Evolutionary conservation across 2,113 vertebrate species (phyloP), one percentile per base, ranked within the genome.

Genomic region (Zingel zingel): DNA sequence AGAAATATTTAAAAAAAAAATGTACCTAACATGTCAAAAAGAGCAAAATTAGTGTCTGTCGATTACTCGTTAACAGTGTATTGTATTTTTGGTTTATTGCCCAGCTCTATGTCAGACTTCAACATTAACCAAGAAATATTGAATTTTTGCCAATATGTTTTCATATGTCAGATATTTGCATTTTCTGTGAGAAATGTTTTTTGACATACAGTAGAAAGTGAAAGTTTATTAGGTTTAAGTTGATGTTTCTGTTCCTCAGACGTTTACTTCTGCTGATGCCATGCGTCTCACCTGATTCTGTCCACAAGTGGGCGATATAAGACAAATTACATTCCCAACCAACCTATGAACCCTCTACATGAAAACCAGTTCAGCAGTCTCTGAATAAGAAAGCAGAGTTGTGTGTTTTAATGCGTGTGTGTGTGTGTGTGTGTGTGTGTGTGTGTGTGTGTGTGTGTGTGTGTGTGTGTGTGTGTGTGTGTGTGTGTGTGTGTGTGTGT

Each of bases 301-400:
- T 33, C 33, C 33, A 33, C 33, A 33, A 6, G 33, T 33, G 33
- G 33, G 90, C 83, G 58, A 56, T 33, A 71, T 19, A 62, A 27
- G 19, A 61, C 66, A 74, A 71, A 10, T 47, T 57, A 82, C 1
- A 43, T 13, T 70, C 10, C 43, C 13, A 1, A 2, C 53, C 36
- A 6, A 53, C 61, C 54, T 48, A 3, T 19, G 14, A 13, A 68
- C 27, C 14, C 7, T 23, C 3, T 33, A 63, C 30, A 19, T 64
- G 7, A 48, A 48, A 58, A 33, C 25, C 18, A 21, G 14, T 53
- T 21, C 33, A n/a, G 12, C n/a, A 54, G 27, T 18, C 13, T 25
- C 14, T 50, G 58, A 63, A 7, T 19, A 30, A 4, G 21, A 65
- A 4, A 47, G 2, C 36, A 0, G 62, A 5, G 64, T 27, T 66